Percentiles rank a stretch among this genome's conserved stretches.
These are phyloP conservation scores for Alaudala cheleensis DNA, from an alignment of 2,113 vertebrate genomes.

Conservation along the genomic window DNA sequence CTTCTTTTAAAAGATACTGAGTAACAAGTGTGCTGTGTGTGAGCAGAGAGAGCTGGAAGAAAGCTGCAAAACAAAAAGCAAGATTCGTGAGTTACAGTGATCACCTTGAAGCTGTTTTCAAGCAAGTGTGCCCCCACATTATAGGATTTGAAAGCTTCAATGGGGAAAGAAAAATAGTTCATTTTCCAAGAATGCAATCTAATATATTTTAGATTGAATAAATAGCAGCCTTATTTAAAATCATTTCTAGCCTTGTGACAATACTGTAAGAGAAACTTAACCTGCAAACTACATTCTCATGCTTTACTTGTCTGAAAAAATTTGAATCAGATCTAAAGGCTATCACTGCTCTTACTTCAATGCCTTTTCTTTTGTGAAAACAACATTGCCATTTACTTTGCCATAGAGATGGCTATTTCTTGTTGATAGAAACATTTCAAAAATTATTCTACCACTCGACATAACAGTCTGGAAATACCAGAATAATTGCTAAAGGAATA, in stretches of 20 bases:
- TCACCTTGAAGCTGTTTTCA: slow-evolving; percentile 36
- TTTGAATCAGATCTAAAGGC: neutral
- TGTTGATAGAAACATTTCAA: neutral
- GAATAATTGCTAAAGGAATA: neutral
- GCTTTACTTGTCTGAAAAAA: neutral
- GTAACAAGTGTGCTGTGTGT: neutral
- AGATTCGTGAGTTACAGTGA: slow-evolving; percentile 35
- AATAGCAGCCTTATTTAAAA: neutral
- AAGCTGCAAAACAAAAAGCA: slow-evolving; percentile 45
- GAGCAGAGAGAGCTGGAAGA: neutral
- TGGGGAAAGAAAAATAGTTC: neutral
- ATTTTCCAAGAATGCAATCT: neutral
- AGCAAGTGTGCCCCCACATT: neutral
- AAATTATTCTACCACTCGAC: neutral
- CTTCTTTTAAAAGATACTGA: slow-evolving; percentile 59
- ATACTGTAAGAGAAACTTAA: neutral
- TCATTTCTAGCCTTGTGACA: neutral
- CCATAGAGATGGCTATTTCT: neutral
- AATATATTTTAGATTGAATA: neutral
- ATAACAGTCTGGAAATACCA: neutral
- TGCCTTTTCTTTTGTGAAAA: neutral
- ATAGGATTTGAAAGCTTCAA: neutral
- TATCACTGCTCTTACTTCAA: neutral
- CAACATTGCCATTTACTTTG: neutral
- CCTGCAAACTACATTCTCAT: neutral